Evolutionary conservation across 2,888 invertebrate genomes (phyloP).

Genomic region (Laspeyria flexula): DNA sequence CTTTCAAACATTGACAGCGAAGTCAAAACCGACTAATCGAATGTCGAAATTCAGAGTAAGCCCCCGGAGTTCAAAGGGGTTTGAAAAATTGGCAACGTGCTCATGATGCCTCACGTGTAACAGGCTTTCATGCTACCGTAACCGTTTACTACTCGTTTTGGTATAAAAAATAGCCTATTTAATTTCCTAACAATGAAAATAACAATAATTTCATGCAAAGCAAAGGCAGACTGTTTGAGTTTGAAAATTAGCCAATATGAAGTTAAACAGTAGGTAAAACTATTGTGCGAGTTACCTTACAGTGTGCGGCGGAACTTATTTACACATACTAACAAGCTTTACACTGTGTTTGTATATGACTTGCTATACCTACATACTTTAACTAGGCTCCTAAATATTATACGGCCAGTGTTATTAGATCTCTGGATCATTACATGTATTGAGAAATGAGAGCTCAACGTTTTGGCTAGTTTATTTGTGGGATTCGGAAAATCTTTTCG

Average conservation of each 20-base stretch:
- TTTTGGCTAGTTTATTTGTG: background rate
- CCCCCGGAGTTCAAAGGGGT: no score
- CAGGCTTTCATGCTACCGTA: no score
- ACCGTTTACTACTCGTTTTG: no score
- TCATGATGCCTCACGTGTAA: no score
- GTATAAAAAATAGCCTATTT: no score
- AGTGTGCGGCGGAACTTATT: constrained; percentile 6
- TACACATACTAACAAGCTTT: constrained; percentile 5
- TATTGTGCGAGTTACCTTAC: constrained; percentile 12
- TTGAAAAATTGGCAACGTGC: no score
- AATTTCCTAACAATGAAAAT: background rate
- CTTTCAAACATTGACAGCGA: no score
- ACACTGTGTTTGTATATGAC: background rate
- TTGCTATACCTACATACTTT: background rate
- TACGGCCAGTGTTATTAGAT: no score
- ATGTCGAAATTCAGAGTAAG: no score
- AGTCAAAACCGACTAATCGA: no score
- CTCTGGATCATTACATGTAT: no score
- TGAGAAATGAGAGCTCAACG: background rate
- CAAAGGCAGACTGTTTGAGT: constrained; percentile 19
- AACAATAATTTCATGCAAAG: constrained; percentile 9
- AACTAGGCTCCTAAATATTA: background rate
- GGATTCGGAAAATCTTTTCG: background rate
- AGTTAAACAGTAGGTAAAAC: constrained; percentile 22
- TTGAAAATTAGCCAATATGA: constrained; percentile 24